Conservation (phyloP, 2,797 vertebrate genomes). For the Spinus olivaceus region DNA sequence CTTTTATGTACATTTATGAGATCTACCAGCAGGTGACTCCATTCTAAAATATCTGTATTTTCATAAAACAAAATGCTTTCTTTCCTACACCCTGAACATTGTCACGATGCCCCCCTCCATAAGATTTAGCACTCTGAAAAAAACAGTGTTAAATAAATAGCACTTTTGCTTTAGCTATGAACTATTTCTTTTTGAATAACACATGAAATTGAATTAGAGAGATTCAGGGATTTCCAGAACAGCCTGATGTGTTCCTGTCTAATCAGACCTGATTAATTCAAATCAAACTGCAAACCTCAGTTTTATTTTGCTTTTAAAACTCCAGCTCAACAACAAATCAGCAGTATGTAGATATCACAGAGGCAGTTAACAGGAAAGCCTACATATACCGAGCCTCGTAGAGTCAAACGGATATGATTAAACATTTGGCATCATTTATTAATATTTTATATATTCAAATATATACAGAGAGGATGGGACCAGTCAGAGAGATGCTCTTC, state of each 20-base stretch:
- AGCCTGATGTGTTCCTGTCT: neutral
- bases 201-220: slow-evolving; percentile 17
- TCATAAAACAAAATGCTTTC: slow-evolving; percentile 25
- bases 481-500: neutral
- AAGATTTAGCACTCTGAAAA: neutral
- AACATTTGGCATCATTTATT: slow-evolving; percentile 47
- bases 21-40: slow-evolving; percentile 65
- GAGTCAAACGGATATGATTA: slow-evolving; percentile 49
- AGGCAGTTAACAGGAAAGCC: slow-evolving; percentile 19
- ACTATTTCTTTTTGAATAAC: neutral
- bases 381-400: neutral
- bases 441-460: slow-evolving; percentile 62
- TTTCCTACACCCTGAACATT: neutral
- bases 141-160: slow-evolving; percentile 16
- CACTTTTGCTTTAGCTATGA: neutral
- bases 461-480: slow-evolving; percentile 22
- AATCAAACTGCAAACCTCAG: slow-evolving; percentile 21
- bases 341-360: slow-evolving; percentile 11
- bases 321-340: slow-evolving; percentile 45
- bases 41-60: slow-evolving; percentile 60
- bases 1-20: slow-evolving; percentile 53
- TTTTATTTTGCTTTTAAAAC: slow-evolving; percentile 55
- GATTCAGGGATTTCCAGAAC: slow-evolving; percentile 4
- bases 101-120: neutral
- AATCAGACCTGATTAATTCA: slow-evolving; percentile 42